Conservation (phyloP, 2,888 invertebrate species). For the Axea sp. region DNA sequence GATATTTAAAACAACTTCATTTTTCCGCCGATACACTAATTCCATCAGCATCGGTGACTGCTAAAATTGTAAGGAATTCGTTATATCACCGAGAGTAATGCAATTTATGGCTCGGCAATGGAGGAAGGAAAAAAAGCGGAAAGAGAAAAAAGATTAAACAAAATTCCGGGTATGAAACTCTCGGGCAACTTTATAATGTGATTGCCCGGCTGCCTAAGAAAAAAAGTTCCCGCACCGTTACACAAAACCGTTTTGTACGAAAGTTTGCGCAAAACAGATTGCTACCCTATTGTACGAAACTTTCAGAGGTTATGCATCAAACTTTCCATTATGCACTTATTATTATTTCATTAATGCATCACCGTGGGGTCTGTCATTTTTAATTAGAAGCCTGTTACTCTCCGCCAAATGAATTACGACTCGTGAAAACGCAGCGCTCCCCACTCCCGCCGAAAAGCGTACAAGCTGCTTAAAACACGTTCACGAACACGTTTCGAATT, state of each 20-base stretch:
- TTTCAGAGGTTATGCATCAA: slow-evolving; percentile 37
- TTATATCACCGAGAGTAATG: slow-evolving; percentile 20
- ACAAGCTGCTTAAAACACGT: too few relatives aligned
- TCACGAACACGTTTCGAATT: too few relatives aligned
- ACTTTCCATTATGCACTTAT: slow-evolving; percentile 39
- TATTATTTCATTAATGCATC: slow-evolving; percentile 36
- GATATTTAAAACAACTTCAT: slow-evolving; percentile 7
- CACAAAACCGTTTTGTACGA: slow-evolving; percentile 43
- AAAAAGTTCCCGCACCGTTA: slow-evolving; percentile 39
- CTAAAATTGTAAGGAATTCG: slow-evolving; percentile 3
- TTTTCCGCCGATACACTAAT: slow-evolving; percentile 18
- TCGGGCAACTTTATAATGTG: slow-evolving; percentile 33
- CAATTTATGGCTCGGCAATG: slow-evolving; percentile 21
- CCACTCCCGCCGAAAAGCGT: too few relatives aligned
- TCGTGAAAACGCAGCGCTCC: too few relatives aligned
- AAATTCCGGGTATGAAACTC: not conserved
- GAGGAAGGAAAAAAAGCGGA: not conserved
- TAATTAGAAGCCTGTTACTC: too few relatives aligned
- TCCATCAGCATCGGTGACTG: slow-evolving; percentile 4
- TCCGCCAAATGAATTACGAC: too few relatives aligned
- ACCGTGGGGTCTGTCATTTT: too few relatives aligned
- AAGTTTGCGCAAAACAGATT: slow-evolving; percentile 48
- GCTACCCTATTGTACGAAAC: slow-evolving; percentile 44
- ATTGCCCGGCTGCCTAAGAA: slow-evolving; percentile 38
- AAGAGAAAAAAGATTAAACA: not conserved